These are phyloP conservation scores for Phrynocephalus versicolor DNA, from an alignment of 2,113 vertebrate species.

Conservation along the genomic window DNA sequence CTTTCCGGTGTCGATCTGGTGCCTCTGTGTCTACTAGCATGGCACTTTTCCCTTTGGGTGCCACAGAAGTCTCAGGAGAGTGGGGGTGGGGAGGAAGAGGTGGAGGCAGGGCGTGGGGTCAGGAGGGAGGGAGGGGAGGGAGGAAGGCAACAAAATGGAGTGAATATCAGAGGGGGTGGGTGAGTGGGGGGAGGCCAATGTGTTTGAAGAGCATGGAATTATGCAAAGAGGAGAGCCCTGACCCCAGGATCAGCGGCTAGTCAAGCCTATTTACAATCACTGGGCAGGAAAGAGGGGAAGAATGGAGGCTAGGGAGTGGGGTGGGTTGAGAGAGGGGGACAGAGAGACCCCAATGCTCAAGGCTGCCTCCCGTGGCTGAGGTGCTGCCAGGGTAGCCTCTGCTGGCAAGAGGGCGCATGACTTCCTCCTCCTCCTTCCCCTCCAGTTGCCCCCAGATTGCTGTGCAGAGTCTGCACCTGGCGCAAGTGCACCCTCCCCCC, in stretches of 20 bases:
- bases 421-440: too few relatives aligned
- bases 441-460: too few relatives aligned
- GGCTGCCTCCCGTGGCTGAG: slow-evolving; percentile 48
- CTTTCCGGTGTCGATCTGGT: background rate
- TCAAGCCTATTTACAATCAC: slow-evolving; percentile 78
- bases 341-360: slow-evolving; percentile 14
- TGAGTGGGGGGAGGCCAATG: slow-evolving; percentile 41
- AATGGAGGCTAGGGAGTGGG: too few relatives aligned
- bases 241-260: slow-evolving; percentile 80
- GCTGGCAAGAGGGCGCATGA: too few relatives aligned
- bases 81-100: background rate
- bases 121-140: background rate
- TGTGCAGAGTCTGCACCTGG: too few relatives aligned
- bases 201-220: slow-evolving; percentile 72
- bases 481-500: too few relatives aligned
- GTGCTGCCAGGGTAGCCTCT: too few relatives aligned
- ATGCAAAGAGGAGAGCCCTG: slow-evolving; percentile 65
- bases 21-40: background rate
- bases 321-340: too few relatives aligned
- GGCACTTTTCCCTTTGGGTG: background rate
- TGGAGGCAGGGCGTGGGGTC: background rate
- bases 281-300: slow-evolving; percentile 27
- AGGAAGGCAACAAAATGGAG: background rate
- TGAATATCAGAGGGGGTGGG: background rate
- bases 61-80: background rate